Evolutionary conservation across 2,888 invertebrate genomes (phyloP).

Genomic region (Diloba caeruleocephala): DNA sequence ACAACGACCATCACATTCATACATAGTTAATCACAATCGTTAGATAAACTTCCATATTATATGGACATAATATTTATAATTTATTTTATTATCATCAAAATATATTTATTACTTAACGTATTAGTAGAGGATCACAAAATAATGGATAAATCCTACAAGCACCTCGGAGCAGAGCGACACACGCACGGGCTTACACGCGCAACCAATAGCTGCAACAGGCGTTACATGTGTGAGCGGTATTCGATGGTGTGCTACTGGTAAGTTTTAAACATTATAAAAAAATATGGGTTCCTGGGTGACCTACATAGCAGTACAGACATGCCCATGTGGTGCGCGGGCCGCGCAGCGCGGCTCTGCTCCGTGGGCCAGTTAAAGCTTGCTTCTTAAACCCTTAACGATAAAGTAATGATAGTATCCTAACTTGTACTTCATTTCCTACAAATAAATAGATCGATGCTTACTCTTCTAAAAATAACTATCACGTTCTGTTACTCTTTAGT

Average conservation of each 20-base stretch:
- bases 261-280: not conserved
- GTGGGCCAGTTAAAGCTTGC: conserved; percentile 69
- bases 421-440: conserved; percentile 81
- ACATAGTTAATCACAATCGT: conserved; percentile 57
- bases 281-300: not conserved
- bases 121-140: conserved; percentile 68
- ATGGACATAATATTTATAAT: conserved; percentile 50
- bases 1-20: conserved; percentile 58
- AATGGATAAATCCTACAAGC: conserved; percentile 54
- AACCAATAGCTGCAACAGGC: not conserved
- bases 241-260: not conserved
- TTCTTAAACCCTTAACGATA: conserved; percentile 59
- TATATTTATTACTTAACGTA: conserved; percentile 61
- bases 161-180: conserved; percentile 28
- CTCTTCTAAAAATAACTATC: conserved; percentile 58
- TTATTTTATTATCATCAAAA: conserved; percentile 58
- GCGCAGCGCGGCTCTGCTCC: conserved; percentile 20
- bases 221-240: not conserved
- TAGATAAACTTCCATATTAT: conserved; percentile 40
- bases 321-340: too few species aligned
- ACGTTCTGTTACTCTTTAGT: conserved; percentile 52
- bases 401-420: conserved; percentile 64
- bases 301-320: too few species aligned
- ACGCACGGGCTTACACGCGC: not conserved
- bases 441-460: conserved; percentile 77